phyloP scores from a whole-genome alignment of 2,888 invertebrate species.

The Malthinus seriepunctatus region DNA sequence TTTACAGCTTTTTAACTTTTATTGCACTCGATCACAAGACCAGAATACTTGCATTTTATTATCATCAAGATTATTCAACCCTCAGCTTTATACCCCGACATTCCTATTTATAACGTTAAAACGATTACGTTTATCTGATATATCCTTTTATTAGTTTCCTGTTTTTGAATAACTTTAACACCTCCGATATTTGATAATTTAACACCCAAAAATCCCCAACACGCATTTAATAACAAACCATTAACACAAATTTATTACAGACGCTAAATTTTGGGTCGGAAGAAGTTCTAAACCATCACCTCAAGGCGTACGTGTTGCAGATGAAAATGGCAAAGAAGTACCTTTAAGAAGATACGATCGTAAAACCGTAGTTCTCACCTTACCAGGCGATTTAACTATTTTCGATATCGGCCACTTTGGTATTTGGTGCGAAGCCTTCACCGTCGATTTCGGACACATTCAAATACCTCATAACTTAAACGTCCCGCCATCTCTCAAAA shows the following conservation, averaged over 20 bases:
- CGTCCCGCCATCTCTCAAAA: constrained; percentile 89
- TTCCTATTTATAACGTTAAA: constrained; percentile 18
- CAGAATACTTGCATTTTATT: constrained; percentile 28
- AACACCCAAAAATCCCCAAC: too few relatives aligned
- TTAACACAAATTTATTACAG: constrained; percentile 58
- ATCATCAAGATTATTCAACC: constrained; percentile 19
- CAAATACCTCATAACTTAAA: constrained; percentile 73
- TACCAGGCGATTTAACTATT: constrained; percentile 86
- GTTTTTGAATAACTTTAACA: not conserved
- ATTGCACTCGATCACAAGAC: constrained; percentile 26
- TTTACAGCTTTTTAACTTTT: constrained; percentile 31
- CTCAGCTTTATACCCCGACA: constrained; percentile 5
- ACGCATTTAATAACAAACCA: not conserved
- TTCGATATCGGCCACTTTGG: constrained; percentile 93
- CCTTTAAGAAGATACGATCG: constrained; percentile 81
- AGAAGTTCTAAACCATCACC: constrained; percentile 79
- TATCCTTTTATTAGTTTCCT: constrained; percentile 15
- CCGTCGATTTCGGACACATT: constrained; percentile 90
- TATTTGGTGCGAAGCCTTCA: constrained; percentile 92
- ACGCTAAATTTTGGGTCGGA: constrained; percentile 94
- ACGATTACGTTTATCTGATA: constrained; percentile 16
- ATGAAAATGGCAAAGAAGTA: constrained; percentile 85
- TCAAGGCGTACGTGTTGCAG: constrained; percentile 83
- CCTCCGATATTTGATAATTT: not conserved
- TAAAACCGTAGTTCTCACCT: constrained; percentile 86